phyloP scores from a whole-genome alignment of 1,140 invertebrate genomes.

The Drosophila nannoptera region DNA sequence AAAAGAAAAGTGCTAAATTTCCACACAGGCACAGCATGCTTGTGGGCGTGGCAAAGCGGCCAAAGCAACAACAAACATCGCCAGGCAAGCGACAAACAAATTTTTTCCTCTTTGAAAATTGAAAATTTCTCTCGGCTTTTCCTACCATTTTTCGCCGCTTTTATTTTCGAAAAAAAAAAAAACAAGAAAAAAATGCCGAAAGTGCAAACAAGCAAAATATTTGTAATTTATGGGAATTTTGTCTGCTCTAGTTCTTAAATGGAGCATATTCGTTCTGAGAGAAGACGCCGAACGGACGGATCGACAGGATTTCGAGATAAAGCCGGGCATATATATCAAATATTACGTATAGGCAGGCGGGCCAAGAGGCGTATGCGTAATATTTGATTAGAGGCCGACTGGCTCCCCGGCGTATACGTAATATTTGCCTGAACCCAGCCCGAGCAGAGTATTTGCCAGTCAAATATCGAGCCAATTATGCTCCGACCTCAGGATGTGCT shows the following conservation, averaged over 20 bases:
- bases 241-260: constrained; percentile 1
- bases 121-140: background rate
- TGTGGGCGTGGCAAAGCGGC: constrained; percentile 55
- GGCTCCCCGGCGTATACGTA: too few relatives aligned
- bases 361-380: too few relatives aligned
- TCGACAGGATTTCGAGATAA: too few relatives aligned
- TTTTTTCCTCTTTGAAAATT: constrained; percentile 58
- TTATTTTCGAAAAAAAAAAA: too few relatives aligned
- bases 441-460: background rate
- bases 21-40: too few relatives aligned
- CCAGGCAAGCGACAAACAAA: constrained; percentile 63
- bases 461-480: background rate
- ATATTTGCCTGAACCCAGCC: too few relatives aligned
- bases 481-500: background rate
- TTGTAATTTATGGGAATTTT: constrained; percentile 65
- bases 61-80: background rate
- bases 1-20: constrained; percentile 14
- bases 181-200: constrained; percentile 63
- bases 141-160: background rate
- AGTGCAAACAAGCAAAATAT: constrained; percentile 73
- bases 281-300: too few relatives aligned
- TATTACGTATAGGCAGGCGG: too few relatives aligned
- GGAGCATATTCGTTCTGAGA: constrained; percentile 26
- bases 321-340: too few relatives aligned
- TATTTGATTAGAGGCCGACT: too few relatives aligned